Base-by-base conservation (phyloP, 2,113 vertebrate genomes). In the Erythrocercus mccallii region DNA sequence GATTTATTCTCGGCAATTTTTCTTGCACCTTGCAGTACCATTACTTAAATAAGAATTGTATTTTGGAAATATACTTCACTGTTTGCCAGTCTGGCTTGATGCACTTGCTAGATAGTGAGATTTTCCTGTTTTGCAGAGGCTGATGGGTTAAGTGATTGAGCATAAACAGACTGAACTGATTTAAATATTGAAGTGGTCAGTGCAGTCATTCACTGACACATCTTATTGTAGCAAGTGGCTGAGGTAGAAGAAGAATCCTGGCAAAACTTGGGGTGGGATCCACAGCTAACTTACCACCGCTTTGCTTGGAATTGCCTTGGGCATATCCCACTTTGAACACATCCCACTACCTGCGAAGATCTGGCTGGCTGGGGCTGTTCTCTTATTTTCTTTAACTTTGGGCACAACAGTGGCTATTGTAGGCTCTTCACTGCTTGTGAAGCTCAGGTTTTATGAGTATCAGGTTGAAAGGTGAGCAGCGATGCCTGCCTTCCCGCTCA, bases 341-440 rank as follows among this genome's bases (percentile, higher is more conserved):
- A 37, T 5, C 13, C 16, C 15, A 8, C 4, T 35, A 7, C 37
- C 27, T 33, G 12, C 0, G 0, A 37, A 65, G 40, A 40, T 64
- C 12, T 37, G 24, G 6, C 33, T 53, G 23, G 17, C 70, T 38
- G 77, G 17, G 5, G 12, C 12, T 20, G 2, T 50, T 56, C 4
- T 1, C 30, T 60, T 69, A 15, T 27, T 64, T 73, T 22, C 53
- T n/a, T 77, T 69, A 62, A 30, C 35, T 40, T 20, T 14, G 31
- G 20, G 27, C 40, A 69, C 2, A 7, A 6, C 0, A 1, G 28
- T 50, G 47, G n/a, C 15, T 8, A 0, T 2, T 90, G 33, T 7
- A 68, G 68, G 30, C 23, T 68, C 53, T 48, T 20, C 14, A 15
- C 13, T 73, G 76, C 64, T 86, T 11, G 1, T 9, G 50, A 86